Evolutionary conservation across 2,888 invertebrate species (phyloP), one percentile per base, ranked within the genome.

Genomic region (Lacanobia wlatinum): DNA sequence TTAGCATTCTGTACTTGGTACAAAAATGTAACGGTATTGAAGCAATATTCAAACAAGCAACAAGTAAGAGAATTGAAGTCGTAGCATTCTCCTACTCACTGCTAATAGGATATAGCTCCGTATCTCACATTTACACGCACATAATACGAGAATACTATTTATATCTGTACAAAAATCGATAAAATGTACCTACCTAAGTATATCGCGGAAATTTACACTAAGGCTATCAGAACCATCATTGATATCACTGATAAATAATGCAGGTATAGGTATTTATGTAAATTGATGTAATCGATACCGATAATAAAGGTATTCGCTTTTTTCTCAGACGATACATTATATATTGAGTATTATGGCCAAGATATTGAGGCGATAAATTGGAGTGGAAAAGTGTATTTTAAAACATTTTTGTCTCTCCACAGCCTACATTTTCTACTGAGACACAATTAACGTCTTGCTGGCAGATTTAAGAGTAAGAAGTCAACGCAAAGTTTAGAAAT

Each of bases 161-260:
- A 76, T 78, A 61, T 66, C 52, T 73, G 46, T 56, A 62, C 46
- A 63, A 76, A 75, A 83, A 74, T 83, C 84, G 75, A 84, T 83
- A 84, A 71, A 56, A 55, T 53, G 59, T 67, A 66, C 9, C 21
- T 61, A 23, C 23, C 23, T 28, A 18, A 18, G 48, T 18, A 70
- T 68, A 70, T 65, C 55, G 46, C 53, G 62, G 68, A 66, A 78
- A 82, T 70, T 56, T 78, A 78, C 70, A 68, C 68, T 70, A 63
- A 68, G 18, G 52, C 60, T 76, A 78, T 80, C 80, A 38, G 64
- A 68, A 43, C 48, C 55, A 73, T 78, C 73, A 70, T 53, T 78
- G 70, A 74, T 73, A 80, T 68, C 58, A 58, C 18, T 73, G 80
- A 82, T 80, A 73, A 80, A 68, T 70, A 73, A 63, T 80, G 70